Conservation (phyloP, 2,888 invertebrate genomes). For the Athetis lepigone region DNA sequence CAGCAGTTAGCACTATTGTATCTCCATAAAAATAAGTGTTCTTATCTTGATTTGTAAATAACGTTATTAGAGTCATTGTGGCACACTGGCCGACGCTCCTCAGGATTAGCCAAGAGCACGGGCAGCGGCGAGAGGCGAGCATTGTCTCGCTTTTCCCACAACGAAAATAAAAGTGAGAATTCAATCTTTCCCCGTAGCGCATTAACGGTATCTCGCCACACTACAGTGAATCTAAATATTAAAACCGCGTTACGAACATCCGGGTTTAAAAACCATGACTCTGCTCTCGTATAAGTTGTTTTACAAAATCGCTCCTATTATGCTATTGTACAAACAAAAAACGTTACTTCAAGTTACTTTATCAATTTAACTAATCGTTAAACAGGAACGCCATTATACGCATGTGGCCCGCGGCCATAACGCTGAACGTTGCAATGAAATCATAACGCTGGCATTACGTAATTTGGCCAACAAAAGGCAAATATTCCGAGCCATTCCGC, state of each 20-base stretch:
- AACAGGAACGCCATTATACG: conserved; percentile 62
- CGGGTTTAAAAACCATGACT: conserved; percentile 83
- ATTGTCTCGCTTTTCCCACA: conserved; percentile 68
- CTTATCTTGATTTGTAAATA: conserved; percentile 52
- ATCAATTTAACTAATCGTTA: conserved; percentile 63
- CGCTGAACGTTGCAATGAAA: conserved; percentile 77
- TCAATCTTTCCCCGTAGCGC: conserved; percentile 76
- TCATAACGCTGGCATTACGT: conserved; percentile 84
- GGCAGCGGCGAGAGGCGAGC: conserved; percentile 41
- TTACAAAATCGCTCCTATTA: conserved; percentile 72
- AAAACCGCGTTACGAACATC: conserved; percentile 79
- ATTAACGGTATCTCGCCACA: conserved; percentile 83
- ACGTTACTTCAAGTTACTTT: conserved; percentile 55
- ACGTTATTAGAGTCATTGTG: conserved; percentile 60
- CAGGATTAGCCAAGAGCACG: conserved; percentile 65
- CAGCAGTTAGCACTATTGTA: conserved; percentile 46
- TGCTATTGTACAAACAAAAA: conserved; percentile 66
- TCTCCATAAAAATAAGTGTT: conserved; percentile 34
- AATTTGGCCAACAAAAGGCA: conserved; percentile 87
- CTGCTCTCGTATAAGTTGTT: conserved; percentile 68
- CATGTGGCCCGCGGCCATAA: conserved; percentile 65
- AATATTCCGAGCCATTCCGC: conserved; percentile 83
- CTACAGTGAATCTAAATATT: conserved; percentile 82
- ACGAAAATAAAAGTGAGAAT: conserved; percentile 87
- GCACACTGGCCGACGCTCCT: conserved; percentile 45